Conservation (phyloP, 2,888 invertebrate species). For the Campoletis raptor region DNA sequence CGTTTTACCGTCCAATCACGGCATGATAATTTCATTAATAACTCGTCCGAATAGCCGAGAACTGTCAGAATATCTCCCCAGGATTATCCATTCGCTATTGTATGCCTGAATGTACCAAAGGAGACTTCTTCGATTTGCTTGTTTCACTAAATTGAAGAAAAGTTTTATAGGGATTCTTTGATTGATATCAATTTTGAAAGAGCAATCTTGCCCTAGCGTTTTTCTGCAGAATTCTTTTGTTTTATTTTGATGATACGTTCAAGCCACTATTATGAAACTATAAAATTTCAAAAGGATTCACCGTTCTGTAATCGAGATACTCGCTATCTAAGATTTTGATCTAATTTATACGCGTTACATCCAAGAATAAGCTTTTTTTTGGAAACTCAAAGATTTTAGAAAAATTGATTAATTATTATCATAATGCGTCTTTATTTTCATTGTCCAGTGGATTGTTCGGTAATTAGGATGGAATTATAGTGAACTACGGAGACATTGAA, state of each 20-base stretch:
- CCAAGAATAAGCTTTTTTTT: background rate
- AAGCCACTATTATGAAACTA: no score
- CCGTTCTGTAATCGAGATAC: no score
- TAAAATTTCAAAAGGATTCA: no score
- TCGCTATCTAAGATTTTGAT: no score
- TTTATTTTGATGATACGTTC: no score
- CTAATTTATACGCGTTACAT: no score
- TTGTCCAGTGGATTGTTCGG: no score
- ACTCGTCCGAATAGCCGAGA: constrained; percentile 14
- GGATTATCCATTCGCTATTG: background rate
- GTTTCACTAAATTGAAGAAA: background rate
- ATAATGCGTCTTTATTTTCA: background rate
- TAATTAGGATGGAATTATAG: background rate
- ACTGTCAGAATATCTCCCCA: constrained; percentile 6
- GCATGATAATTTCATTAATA: constrained; percentile 42
- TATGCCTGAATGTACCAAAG: background rate
- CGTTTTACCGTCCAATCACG: constrained; percentile 16
- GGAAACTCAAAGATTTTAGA: background rate
- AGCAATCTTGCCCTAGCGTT: background rate
- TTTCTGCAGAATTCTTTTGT: background rate
- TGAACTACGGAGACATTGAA: background rate
- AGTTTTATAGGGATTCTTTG: background rate
- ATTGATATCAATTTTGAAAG: background rate
- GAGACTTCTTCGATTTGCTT: background rate
- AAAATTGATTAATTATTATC: background rate